These are phyloP conservation scores for Zaprionus obscuricornis DNA, from an alignment of 2,888 invertebrate genomes.

Conservation along the genomic window DNA sequence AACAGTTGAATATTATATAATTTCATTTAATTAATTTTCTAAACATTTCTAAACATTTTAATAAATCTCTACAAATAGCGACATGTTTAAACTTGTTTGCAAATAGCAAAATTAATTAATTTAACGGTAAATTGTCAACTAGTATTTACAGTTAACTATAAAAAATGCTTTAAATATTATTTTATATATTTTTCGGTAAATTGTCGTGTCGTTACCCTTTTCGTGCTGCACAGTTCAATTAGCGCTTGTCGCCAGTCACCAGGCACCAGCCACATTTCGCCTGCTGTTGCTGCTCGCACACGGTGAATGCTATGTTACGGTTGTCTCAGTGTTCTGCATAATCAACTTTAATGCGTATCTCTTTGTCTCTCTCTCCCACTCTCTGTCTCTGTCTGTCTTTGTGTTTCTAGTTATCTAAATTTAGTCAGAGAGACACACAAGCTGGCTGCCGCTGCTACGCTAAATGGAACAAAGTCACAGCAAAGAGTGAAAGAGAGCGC, in stretches of 20 bases:
- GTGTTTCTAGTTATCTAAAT: slow-evolving; percentile 28
- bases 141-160: too few species aligned
- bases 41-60: too few species aligned
- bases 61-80: too few species aligned
- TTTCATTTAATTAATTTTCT: too few species aligned
- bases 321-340: background rate
- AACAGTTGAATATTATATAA: too few species aligned
- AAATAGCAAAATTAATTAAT: too few species aligned
- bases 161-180: too few species aligned
- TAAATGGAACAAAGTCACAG: slow-evolving; percentile 29
- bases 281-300: too few species aligned
- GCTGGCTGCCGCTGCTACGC: background rate
- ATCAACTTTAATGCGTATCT: background rate
- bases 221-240: slow-evolving; percentile 39
- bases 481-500: background rate
- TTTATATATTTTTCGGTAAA: too few species aligned
- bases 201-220: slow-evolving; percentile 1
- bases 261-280: background rate
- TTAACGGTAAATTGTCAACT: too few species aligned
- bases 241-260: slow-evolving; percentile 22
- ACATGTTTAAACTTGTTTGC: too few species aligned
- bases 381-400: background rate
- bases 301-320: too few species aligned
- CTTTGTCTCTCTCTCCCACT: background rate
- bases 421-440: slow-evolving; percentile 24